Percentiles rank a stretch among this genome's conserved stretches.
Evolutionary conservation across 2,113 vertebrate genomes (phyloP).

Genomic region (Hypomesus transpacificus): DNA sequence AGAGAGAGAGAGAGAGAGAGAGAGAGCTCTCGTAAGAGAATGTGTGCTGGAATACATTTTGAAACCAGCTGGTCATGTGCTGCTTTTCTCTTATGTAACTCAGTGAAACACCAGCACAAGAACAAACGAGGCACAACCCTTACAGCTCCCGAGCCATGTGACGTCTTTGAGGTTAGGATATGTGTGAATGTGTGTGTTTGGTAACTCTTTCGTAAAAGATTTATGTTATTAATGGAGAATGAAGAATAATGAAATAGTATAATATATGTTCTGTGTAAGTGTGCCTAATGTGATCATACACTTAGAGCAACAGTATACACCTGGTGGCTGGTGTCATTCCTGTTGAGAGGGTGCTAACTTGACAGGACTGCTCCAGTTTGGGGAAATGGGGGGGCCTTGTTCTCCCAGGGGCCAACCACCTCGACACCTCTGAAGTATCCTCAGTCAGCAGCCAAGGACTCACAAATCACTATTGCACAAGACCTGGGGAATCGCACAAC

Average conservation of each 20-base stretch:
- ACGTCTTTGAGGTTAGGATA: not conserved
- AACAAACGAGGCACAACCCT: slow-evolving; percentile 1
- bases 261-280: not conserved
- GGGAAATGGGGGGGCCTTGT: slow-evolving; percentile 12
- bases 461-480: slow-evolving; percentile 14
- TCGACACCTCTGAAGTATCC: slow-evolving; percentile 17
- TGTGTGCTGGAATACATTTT: not conserved
- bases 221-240: too few relatives aligned
- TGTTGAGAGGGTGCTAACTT: not conserved
- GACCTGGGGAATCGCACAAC: slow-evolving; percentile 26
- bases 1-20: slow-evolving; percentile 11
- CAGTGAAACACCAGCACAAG: not conserved
- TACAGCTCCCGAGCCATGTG: not conserved
- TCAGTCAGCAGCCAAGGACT: slow-evolving; percentile 16
- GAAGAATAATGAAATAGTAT: too few relatives aligned
- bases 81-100: slow-evolving; percentile 6
- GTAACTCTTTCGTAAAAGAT: too few relatives aligned
- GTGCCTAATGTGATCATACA: not conserved
- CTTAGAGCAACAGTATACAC: not conserved
- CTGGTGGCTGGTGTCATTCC: not conserved
- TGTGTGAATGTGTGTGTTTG: not conserved
- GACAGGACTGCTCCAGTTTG: slow-evolving; percentile 7
- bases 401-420: not conserved
- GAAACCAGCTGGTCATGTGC: not conserved
- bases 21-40: not conserved